phyloP scores from a whole-genome alignment of 2,888 invertebrate genomes.

The Dioctria rufipes region DNA sequence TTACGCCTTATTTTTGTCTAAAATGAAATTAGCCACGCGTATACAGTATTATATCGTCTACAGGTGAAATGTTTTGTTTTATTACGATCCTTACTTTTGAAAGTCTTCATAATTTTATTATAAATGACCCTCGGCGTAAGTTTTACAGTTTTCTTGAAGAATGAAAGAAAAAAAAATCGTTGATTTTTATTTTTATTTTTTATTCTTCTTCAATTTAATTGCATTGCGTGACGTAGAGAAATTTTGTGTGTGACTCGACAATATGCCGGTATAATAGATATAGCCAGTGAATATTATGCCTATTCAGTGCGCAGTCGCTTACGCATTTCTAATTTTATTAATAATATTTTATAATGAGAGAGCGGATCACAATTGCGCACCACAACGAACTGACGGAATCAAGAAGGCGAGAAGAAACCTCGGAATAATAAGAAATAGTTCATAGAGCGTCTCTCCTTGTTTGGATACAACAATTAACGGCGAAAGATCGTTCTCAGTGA shows the following conservation, averaged over 20 bases:
- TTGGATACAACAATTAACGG: constrained; percentile 49
- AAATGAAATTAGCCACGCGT: constrained; percentile 14
- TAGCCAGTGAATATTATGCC: constrained; percentile 1
- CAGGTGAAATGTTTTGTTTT: background rate
- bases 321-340: constrained; percentile 49
- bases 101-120: background rate
- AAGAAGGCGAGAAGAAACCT: background rate
- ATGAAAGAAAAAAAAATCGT: background rate
- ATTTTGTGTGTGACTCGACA: constrained; percentile 35
- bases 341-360: constrained; percentile 25
- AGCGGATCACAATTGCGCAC: background rate
- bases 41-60: background rate
- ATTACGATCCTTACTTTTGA: background rate
- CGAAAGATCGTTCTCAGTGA: constrained; percentile 60
- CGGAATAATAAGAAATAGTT: constrained; percentile 44
- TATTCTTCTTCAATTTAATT: constrained; percentile 23
- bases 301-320: constrained; percentile 32
- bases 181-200: no score
- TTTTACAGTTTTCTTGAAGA: constrained; percentile 26
- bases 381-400: background rate
- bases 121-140: background rate
- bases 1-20: background rate
- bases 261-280: background rate
- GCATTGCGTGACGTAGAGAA: constrained; percentile 41
- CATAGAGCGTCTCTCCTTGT: constrained; percentile 47